Percentiles rank a stretch among this genome's conserved stretches.
These are phyloP conservation scores for Gonocerus acuteangulatus DNA, from an alignment of 2,888 invertebrate species.

Conservation along the genomic window DNA sequence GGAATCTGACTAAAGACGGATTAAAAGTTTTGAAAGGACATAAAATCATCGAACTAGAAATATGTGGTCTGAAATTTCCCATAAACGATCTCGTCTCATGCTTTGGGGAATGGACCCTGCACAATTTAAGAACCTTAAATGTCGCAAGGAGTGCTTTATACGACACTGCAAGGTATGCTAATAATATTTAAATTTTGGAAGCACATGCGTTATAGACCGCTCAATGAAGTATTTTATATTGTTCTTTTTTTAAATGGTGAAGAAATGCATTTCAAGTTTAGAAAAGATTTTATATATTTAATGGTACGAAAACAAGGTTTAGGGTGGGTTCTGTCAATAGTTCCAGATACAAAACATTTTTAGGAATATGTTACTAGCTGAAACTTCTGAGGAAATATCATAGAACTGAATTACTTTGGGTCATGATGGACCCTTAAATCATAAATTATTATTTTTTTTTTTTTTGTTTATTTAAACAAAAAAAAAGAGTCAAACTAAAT, in stretches of 20 bases:
- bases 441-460: too few species aligned
- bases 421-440: too few species aligned
- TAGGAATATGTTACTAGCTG: too few species aligned
- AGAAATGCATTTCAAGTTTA: background rate
- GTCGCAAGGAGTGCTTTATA: slow-evolving; percentile 56
- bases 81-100: slow-evolving; percentile 57
- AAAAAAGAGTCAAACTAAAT: too few species aligned
- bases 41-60: slow-evolving; percentile 55
- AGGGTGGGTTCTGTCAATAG: too few species aligned
- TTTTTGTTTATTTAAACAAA: too few species aligned
- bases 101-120: slow-evolving; percentile 57
- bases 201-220: background rate
- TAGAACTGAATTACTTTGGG: too few species aligned
- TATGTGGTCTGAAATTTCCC: slow-evolving; percentile 51
- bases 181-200: too few species aligned
- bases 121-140: slow-evolving; percentile 54
- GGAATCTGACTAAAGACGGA: slow-evolving; percentile 52
- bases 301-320: background rate
- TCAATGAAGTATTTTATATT: background rate
- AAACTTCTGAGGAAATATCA: too few species aligned
- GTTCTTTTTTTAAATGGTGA: background rate
- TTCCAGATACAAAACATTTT: too few species aligned
- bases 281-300: background rate
- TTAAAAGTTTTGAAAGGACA: slow-evolving; percentile 55
- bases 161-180: slow-evolving; percentile 48